phyloP scores from a whole-genome alignment of 1,140 invertebrate genomes.

The Microplitis demolitor region DNA sequence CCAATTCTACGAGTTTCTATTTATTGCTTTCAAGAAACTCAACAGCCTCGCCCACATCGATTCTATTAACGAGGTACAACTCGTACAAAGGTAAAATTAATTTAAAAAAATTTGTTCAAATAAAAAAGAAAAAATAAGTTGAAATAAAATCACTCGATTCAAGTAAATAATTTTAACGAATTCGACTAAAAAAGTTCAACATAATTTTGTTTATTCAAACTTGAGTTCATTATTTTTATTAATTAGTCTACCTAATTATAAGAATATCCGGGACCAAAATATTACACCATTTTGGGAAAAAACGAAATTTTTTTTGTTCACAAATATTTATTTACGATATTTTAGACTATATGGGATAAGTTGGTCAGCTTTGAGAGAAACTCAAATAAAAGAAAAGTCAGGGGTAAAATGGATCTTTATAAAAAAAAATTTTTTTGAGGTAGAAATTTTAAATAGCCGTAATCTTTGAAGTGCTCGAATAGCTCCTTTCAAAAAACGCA shows the following conservation, averaged over 20 bases:
- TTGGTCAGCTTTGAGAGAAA: too few species aligned
- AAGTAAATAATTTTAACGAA: constrained; percentile 9
- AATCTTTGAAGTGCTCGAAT: too few species aligned
- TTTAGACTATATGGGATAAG: too few species aligned
- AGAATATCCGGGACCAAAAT: background rate
- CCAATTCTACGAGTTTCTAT: background rate
- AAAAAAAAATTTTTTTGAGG: too few species aligned
- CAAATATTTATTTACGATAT: too few species aligned
- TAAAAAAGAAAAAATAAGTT: background rate
- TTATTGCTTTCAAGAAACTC: constrained; percentile 1
- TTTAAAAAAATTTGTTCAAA: background rate
- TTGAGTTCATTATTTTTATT: background rate
- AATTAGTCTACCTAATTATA: background rate
- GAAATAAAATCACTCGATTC: background rate
- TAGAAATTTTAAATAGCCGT: too few species aligned
- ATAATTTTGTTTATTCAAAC: constrained; percentile 2
- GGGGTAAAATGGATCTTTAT: too few species aligned
- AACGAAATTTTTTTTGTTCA: background rate
- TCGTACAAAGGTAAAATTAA: background rate
- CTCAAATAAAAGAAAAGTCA: too few species aligned
- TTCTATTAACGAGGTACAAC: constrained; percentile 8
- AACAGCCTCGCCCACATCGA: background rate
- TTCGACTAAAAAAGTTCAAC: background rate
- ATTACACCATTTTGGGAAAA: background rate
- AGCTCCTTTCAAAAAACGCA: too few species aligned